Evolutionary conservation across 2,888 invertebrate genomes (phyloP).

Genomic region (Lepidocyrtinus sp.): DNA sequence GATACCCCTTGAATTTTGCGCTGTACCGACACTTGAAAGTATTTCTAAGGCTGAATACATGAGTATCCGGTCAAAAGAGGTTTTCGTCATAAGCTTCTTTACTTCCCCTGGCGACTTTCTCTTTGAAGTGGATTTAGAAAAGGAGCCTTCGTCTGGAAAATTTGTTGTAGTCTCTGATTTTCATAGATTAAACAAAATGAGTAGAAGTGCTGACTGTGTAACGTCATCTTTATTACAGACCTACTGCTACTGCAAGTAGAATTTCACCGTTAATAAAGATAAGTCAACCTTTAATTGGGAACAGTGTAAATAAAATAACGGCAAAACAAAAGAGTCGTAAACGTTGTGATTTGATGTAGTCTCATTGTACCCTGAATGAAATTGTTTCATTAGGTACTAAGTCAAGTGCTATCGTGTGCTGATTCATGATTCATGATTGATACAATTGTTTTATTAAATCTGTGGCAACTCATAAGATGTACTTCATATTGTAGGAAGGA

Average conservation of each 20-base stretch:
- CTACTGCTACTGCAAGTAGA: conserved; percentile 55
- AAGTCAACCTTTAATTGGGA: too few relatives aligned
- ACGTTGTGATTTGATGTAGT: too few relatives aligned
- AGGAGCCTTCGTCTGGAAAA: neutral
- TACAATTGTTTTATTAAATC: too few relatives aligned
- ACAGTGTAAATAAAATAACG: too few relatives aligned
- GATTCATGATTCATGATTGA: too few relatives aligned
- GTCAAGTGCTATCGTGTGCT: too few relatives aligned
- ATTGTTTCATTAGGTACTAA: too few relatives aligned
- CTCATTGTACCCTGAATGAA: too few relatives aligned
- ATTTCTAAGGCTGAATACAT: conserved; percentile 16
- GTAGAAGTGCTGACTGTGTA: conserved; percentile 46
- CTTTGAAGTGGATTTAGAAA: conserved; percentile 62
- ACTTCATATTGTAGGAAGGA: too few relatives aligned
- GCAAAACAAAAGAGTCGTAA: too few relatives aligned
- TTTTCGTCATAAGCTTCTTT: conserved; percentile 57
- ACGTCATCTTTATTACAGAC: conserved; percentile 42
- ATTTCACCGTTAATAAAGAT: too few relatives aligned
- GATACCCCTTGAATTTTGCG: conserved; percentile 28
- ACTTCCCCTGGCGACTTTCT: conserved; percentile 63
- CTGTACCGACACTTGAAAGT: conserved; percentile 15
- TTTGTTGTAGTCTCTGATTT: conserved; percentile 49
- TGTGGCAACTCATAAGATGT: too few relatives aligned
- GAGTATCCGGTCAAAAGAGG: neutral
- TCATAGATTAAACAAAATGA: conserved; percentile 53